Base-by-base conservation (phyloP, 2,888 invertebrate genomes). In the Eueremaeus valkanovi region DNA sequence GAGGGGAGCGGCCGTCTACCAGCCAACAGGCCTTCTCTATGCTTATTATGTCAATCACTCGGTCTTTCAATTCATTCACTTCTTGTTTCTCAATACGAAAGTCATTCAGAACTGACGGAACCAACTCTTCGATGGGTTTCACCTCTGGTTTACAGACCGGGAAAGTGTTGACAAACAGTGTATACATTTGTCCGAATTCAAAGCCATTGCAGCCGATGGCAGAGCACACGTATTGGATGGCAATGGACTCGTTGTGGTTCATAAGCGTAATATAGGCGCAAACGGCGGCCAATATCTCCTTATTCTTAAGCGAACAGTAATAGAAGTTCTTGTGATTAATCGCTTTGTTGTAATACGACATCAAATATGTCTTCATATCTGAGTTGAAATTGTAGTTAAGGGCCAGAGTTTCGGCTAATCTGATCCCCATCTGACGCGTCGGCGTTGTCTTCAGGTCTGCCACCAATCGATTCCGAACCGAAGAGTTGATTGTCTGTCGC, bases 1-100 rank as follows among this genome's bases (percentile, higher is more conserved):
- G n/a, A n/a, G 68, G 68, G 3, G 68, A 68, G 1, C 68, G 36
- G 24, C 68, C 68, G 40, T 36, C 40, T 9, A 68, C 68, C 11
- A 68, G 68, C 68, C 68, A 68, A 68, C 68, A 68, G 40, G 40
- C 42, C 68, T 68, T 68, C 68, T 68, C 68, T 68, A 68, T 68
- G 16, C 42, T 40, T 24, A 68, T 40, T n/a, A 68, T 68, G 24
- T 68, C 68, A 13, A 68, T 68, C 1, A 68, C 42, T 24, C 68
- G 36, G 5, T 68, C 3, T 8, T 3, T 18, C 33, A 68, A 24
- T 36, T 3, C 2, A 40, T n/a, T 68, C 8, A 21, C 24, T 68
- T 68, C 68, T n/a, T 24, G 11, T 40, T 8, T n/a, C 1, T 42
- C 36, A 11, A 68, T 24, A 36, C 31, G 13, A 33, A 40, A 40